Evolutionary conservation across 2,797 vertebrate species (phyloP).

Genomic region (Oreochromis mossambicus): DNA sequence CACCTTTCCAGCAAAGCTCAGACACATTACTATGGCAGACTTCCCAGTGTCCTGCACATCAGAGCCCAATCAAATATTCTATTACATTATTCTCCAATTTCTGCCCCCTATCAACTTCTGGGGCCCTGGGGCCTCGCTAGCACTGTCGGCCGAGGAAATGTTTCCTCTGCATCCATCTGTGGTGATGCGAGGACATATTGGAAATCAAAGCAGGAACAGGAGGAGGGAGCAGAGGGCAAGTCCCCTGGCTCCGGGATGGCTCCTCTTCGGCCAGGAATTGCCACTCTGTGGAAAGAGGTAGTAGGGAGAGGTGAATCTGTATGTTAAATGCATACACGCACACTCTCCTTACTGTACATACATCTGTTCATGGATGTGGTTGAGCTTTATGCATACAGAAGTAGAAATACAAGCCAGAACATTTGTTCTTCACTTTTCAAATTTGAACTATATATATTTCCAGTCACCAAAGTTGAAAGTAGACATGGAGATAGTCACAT

Average conservation of each 20-base stretch:
- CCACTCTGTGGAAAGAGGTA: not conserved
- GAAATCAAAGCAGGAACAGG: slow-evolving; percentile 80
- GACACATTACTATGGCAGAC: slow-evolving; percentile 54
- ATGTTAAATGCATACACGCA: not conserved
- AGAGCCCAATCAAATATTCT: slow-evolving; percentile 86
- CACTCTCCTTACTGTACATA: not conserved
- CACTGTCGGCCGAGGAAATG: slow-evolving; percentile 74
- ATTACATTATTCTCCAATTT: slow-evolving; percentile 88
- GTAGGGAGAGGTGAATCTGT: slow-evolving; percentile 4
- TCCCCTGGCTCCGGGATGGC: slow-evolving; percentile 46
- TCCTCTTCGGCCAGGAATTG: slow-evolving; percentile 53
- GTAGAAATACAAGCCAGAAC: not conserved
- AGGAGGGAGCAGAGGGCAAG: slow-evolving; percentile 71
- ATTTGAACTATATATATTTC: not conserved
- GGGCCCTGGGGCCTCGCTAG: slow-evolving; percentile 72
- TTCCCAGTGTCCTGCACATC: slow-evolving; percentile 65
- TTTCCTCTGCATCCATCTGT: slow-evolving; percentile 85
- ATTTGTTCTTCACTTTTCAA: not conserved
- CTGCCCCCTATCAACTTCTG: slow-evolving; percentile 60
- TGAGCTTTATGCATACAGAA: not conserved
- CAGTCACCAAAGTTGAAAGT: not conserved
- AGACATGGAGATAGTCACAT: not conserved
- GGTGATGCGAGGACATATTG: slow-evolving; percentile 81
- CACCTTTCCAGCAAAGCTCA: slow-evolving; percentile 27
- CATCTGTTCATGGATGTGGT: not conserved